Evolutionary conservation across 2,113 vertebrate species (phyloP).

Genomic region (Chlamydotis undulata): DNA sequence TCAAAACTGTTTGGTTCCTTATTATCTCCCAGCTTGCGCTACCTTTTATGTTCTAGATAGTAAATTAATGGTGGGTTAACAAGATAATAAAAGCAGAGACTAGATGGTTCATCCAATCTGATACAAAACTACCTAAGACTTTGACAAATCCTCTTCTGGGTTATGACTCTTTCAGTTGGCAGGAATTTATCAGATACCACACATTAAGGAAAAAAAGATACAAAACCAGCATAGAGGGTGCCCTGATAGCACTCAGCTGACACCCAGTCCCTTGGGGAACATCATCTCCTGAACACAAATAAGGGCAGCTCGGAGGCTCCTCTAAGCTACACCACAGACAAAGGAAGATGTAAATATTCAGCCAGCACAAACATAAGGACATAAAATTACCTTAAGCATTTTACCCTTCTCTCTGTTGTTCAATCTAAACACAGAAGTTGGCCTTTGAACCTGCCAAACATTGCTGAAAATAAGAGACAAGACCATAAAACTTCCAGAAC

Average conservation of each 20-base stretch:
- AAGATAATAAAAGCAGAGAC: neutral
- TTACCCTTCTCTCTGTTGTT: neutral
- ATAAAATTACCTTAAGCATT: neutral
- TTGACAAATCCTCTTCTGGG: neutral
- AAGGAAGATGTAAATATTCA: neutral
- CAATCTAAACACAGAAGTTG: neutral
- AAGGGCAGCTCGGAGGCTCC: neutral
- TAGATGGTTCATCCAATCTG: neutral
- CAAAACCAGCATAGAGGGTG: neutral
- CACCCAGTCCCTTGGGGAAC: neutral
- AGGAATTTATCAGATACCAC: neutral
- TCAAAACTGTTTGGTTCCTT: neutral
- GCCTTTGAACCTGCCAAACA: neutral
- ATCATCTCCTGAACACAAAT: neutral
- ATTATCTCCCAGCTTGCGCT: neutral
- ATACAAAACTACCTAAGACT: neutral
- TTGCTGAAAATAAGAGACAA: neutral
- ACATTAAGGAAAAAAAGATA: neutral
- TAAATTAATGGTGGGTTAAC: neutral
- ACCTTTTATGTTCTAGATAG: neutral
- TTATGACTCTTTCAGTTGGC: neutral
- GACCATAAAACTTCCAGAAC: neutral
- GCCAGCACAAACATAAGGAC: neutral
- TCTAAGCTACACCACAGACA: neutral
- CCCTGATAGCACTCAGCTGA: neutral